Percentiles rank a stretch among this genome's conserved stretches.
Evolutionary conservation across 2,113 vertebrate genomes (phyloP).

Genomic region (Chiloscyllium plagiosum): DNA sequence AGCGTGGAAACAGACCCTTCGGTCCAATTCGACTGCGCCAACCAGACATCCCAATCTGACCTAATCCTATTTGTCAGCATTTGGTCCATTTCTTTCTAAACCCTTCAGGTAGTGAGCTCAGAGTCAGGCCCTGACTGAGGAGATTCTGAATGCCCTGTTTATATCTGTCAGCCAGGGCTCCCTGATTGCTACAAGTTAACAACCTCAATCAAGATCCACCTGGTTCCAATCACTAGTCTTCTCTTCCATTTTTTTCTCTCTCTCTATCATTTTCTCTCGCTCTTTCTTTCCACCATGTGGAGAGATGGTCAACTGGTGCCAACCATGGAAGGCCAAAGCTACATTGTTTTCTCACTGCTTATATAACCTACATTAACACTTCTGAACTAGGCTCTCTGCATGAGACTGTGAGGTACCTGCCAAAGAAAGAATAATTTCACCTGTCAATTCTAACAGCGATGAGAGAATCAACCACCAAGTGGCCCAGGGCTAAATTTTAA

Average conservation of each 20-base stretch:
- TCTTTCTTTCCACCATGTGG: background rate
- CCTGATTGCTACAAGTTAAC: too few relatives aligned
- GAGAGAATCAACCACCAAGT: background rate
- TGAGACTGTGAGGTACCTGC: background rate
- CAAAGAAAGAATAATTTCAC: background rate
- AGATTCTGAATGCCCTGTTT: too few relatives aligned
- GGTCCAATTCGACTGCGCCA: too few relatives aligned
- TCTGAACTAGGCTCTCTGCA: background rate
- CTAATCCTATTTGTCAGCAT: too few relatives aligned
- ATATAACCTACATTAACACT: background rate
- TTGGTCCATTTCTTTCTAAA: too few relatives aligned
- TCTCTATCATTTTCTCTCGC: background rate
- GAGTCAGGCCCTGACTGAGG: too few relatives aligned
- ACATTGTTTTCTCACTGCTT: background rate
- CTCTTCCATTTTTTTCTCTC: background rate
- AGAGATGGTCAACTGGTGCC: background rate
- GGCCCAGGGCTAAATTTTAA: constrained; percentile 1
- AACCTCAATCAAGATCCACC: too few relatives aligned
- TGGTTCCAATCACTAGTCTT: background rate
- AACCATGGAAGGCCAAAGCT: background rate
- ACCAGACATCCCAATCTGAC: too few relatives aligned
- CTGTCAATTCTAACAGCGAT: background rate
- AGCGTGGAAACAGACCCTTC: too few relatives aligned
- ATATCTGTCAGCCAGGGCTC: too few relatives aligned
- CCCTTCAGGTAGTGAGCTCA: too few relatives aligned